Percentiles rank a stretch among this genome's conserved stretches.
phyloP scores from a whole-genome alignment of 2,113 vertebrate genomes.

The Rutilus rutilus region DNA sequence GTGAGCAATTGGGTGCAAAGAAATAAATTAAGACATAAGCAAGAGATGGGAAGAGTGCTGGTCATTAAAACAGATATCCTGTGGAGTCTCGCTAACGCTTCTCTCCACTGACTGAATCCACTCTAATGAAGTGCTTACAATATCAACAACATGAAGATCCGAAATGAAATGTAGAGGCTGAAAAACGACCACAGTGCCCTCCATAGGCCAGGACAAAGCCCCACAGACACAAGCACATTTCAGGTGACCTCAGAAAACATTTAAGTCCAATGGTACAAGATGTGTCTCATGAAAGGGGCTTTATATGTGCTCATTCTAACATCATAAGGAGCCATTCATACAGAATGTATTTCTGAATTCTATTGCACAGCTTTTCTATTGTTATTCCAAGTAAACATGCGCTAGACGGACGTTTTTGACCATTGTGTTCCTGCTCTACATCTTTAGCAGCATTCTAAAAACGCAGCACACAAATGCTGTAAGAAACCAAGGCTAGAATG shows the following conservation, averaged over 20 bases:
- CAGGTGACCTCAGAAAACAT: background rate
- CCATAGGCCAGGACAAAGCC: slow-evolving; percentile 38
- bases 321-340: background rate
- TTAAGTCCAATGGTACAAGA: background rate
- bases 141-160: slow-evolving; percentile 62
- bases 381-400: background rate
- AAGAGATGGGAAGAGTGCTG: background rate
- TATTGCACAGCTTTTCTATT: background rate
- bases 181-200: slow-evolving; percentile 51
- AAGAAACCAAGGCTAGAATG: no score
- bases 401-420: background rate
- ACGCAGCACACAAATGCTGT: no score
- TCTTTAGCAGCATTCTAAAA: no score
- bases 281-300: background rate
- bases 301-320: background rate
- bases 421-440: background rate
- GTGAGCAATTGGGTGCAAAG: background rate
- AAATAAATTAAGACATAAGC: background rate
- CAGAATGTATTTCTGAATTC: background rate
- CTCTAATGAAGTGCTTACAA: slow-evolving; percentile 51
- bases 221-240: slow-evolving; percentile 6
- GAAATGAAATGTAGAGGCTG: slow-evolving; percentile 61
- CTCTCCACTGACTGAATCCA: slow-evolving; percentile 39
- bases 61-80: slow-evolving; percentile 47
- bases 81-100: slow-evolving; percentile 38